Evolutionary conservation across 2,888 invertebrate species (phyloP), one percentile per base, ranked within the genome.

Genomic region (Callosobruchus maculatus): DNA sequence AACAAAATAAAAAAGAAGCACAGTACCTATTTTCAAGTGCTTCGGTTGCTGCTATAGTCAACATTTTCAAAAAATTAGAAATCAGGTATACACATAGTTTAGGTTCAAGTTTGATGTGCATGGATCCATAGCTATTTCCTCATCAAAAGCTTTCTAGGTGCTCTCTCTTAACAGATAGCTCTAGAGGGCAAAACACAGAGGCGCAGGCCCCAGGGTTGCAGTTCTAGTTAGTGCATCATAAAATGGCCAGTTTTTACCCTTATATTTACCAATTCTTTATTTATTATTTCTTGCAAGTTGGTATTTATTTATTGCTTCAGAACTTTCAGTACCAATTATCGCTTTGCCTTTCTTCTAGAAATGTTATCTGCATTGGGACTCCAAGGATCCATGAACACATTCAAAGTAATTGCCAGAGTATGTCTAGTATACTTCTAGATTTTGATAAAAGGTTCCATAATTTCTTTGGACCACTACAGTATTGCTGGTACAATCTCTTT

Each of bases 401-500:
- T 0, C 86, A 87, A 72, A 81, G 85, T 72, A 79, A 86, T 70
- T 82, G 84, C 70, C 67, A 80, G 78, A 71, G 87, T 70, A 88
- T 91, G 73, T 85, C 88, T 3, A 93, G 93, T 70, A 88, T 96
- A 70, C 88, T 97, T 0, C 85, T 97, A 67, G 97, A 97, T 85
- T 91, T 95, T 77, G 97, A 97, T 86, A 90, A 90, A 31, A 90
- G 97, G 82, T 91, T 92, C 84, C 89, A 90, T 74, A 88, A 88
- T 78, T 94, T 94, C 82, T 90, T 92, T 78, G 88, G 90, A 0
- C 90, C 92, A 0, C 83, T 89, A 20, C 90, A 92, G 81, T 97
- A 92, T 83, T 90, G 93, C 30, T 93, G 93, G 90, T 97, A 95
- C 87, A 98, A 97, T 86, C 93, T 96, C 91, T 96, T 97, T 84